Percentiles rank a stretch among this genome's conserved stretches.
Evolutionary conservation across 2,888 invertebrate species (phyloP).

Genomic region (Sceliomorpha sp.): DNA sequence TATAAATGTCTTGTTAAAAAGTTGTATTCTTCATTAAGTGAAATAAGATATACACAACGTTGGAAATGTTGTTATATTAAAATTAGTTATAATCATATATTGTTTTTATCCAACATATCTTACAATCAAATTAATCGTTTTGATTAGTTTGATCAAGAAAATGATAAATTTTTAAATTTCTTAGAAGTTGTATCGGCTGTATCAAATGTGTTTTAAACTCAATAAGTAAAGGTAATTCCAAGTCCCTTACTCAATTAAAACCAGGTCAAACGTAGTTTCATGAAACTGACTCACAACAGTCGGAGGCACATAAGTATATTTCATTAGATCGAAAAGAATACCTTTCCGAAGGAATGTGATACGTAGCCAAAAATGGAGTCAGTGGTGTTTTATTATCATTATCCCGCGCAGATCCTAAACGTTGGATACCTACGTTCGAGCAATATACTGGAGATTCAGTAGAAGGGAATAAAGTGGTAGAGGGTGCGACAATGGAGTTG

Average conservation of each 20-base stretch:
- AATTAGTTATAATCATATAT: no score
- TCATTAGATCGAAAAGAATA: conserved; percentile 22
- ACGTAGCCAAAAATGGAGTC: conserved; percentile 47
- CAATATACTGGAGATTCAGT: conserved; percentile 67
- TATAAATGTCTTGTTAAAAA: no score
- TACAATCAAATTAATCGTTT: no score
- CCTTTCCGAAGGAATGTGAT: conserved; percentile 10
- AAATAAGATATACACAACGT: no score
- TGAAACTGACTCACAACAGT: conserved; percentile 17
- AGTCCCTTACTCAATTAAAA: conserved; percentile 39
- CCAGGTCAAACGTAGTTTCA: conserved; percentile 30
- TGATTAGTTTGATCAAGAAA: no score
- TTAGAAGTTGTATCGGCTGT: no score
- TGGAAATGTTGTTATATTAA: no score
- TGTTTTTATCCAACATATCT: no score
- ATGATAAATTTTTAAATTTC: no score
- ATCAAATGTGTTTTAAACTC: no score
- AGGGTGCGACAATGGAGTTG: conserved; percentile 79
- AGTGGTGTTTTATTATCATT: conserved; percentile 62
- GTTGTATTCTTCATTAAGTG: no score
- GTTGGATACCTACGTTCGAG: conserved; percentile 61
- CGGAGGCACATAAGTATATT: conserved; percentile 20
- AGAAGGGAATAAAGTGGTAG: conserved; percentile 73
- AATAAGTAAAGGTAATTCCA: no score
- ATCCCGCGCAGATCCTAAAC: conserved; percentile 59